These are phyloP conservation scores for Troilus luridus DNA, from an alignment of 2,888 invertebrate genomes.

Conservation along the genomic window DNA sequence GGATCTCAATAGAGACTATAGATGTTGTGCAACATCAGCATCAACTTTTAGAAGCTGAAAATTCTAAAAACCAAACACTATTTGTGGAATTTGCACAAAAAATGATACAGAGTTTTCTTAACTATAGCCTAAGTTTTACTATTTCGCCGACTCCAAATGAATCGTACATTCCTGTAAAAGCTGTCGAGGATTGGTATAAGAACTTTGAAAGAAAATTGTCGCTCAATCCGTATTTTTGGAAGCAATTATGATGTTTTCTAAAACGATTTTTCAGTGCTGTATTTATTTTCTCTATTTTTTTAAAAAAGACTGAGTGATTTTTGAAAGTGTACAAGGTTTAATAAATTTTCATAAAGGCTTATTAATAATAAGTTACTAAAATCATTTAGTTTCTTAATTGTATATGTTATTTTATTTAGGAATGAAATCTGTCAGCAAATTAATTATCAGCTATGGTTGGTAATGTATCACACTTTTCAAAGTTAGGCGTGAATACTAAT, in stretches of 20 bases:
- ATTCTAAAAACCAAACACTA: slow-evolving; percentile 64
- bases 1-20: slow-evolving; percentile 79
- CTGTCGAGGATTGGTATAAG: slow-evolving; percentile 93
- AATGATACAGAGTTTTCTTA: slow-evolving; percentile 93
- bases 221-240: slow-evolving; percentile 96
- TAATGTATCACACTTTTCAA: neutral
- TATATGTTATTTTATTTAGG: neutral
- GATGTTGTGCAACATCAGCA: slow-evolving; percentile 71
- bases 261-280: neutral
- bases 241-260: slow-evolving; percentile 58
- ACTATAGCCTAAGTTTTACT: slow-evolving; percentile 92
- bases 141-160: slow-evolving; percentile 83
- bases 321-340: neutral
- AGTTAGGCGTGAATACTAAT: neutral
- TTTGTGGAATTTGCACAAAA: slow-evolving; percentile 78
- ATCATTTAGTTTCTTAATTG: neutral
- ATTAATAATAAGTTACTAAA: neutral
- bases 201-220: slow-evolving; percentile 91
- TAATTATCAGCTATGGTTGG: neutral
- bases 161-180: slow-evolving; percentile 88
- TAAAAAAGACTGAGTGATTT: neutral
- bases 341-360: neutral
- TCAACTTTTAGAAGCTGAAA: slow-evolving; percentile 73
- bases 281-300: neutral
- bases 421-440: neutral